These are phyloP conservation scores for Brachyrhaphis roseni DNA, from an alignment of 2,797 vertebrate species.

Conservation along the genomic window DNA sequence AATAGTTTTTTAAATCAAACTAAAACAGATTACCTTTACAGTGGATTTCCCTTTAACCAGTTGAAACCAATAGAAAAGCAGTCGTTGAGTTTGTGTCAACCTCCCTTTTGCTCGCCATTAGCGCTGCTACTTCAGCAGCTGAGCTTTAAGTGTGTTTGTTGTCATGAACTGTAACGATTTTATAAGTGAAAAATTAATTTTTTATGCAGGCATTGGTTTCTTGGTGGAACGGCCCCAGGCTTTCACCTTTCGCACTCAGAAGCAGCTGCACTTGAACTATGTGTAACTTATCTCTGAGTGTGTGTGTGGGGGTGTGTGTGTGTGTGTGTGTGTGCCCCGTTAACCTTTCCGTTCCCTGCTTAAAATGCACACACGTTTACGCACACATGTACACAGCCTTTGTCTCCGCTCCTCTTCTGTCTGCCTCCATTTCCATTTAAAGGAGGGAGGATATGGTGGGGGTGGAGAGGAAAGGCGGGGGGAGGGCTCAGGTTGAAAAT, in stretches of 20 bases:
- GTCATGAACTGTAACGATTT: slow-evolving; percentile 23
- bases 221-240: slow-evolving; percentile 26
- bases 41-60: neutral
- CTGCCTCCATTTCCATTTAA: slow-evolving; percentile 54
- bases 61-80: slow-evolving; percentile 6
- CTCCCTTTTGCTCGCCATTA: neutral
- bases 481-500: slow-evolving; percentile 54
- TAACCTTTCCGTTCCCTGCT: slow-evolving; percentile 32
- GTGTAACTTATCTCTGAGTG: slow-evolving; percentile 1
- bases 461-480: neutral
- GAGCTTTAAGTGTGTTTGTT: neutral
- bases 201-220: slow-evolving; percentile 15
- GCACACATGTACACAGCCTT: slow-evolving; percentile 35
- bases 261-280: slow-evolving; percentile 51
- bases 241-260: slow-evolving; percentile 26
- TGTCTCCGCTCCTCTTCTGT: slow-evolving; percentile 47
- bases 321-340: neutral
- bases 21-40: neutral
- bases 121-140: slow-evolving; percentile 1
- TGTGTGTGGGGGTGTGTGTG: slow-evolving; percentile 4
- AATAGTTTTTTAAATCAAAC: neutral
- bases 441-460: slow-evolving; percentile 37
- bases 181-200: slow-evolving; percentile 19
- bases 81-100: slow-evolving; percentile 25
- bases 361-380: slow-evolving; percentile 14